Base-by-base conservation (phyloP, 2,113 vertebrate species). In the Scalopus aquaticus region DNA sequence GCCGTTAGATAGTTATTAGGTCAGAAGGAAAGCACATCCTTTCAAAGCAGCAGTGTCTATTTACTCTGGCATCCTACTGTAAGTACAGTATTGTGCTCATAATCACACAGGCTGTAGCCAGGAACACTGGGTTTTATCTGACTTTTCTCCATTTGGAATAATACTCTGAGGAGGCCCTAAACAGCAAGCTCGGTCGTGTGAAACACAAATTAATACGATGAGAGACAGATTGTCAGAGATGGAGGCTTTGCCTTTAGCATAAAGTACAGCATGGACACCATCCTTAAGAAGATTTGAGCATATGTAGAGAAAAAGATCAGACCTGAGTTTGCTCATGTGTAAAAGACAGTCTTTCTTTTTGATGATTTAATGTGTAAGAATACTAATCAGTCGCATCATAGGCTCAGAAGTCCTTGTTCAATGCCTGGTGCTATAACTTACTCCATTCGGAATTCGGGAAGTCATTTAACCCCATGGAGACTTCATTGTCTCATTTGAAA, bases 1-100 rank as follows among this genome's bases (percentile, higher is more conserved):
- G 93, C 96, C 82, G 72, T 98, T 95, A 97, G 96, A 76, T 32
- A 96, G 96, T 97, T 97, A 97, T 81, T 97, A 96, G 97, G 95
- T 96, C 95, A 96, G 96, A 92, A 95, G 65, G 73, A 81, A 95
- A 6, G 58, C 54, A 78, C 17, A 88, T 96, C 32, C 28, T 97
- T 97, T 97, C 93, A 97, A 96, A 97, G 96, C 90, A 64, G 39
- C 44, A 74, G 67, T 91, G 4, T 94, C 96, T 0, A 0, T 91
- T 97, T 92, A 93, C 15, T 39, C 82, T 81, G 88, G 83, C 83
- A 90, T 94, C 85, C 93, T 87, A 79, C 87, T 94, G 92, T 97
- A 97, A 94, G 91, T 93, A 89, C 64, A 96, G 82, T 95, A 96
- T 54, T 95, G 28, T 95, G 73, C 93, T 96, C 74, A 90, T 95